phyloP scores from a whole-genome alignment of 2,888 invertebrate genomes.

The Phragmatobia fuliginosa region DNA sequence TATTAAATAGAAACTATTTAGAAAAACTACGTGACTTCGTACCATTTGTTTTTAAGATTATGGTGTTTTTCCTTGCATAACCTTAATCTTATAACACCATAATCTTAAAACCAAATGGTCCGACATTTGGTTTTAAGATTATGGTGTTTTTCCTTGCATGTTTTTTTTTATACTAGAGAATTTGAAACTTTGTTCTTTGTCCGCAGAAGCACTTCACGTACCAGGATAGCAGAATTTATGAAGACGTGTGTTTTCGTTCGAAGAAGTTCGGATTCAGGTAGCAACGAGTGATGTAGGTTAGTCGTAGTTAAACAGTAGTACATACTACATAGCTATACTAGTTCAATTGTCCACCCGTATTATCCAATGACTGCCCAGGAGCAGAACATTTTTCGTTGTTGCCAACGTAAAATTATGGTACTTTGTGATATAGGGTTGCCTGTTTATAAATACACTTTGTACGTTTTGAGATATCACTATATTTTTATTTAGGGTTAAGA shows the following conservation, averaged over 20 bases:
- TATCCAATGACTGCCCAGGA: slow-evolving; percentile 32
- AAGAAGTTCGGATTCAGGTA: slow-evolving; percentile 42
- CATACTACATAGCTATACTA: slow-evolving; percentile 45
- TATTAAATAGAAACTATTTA: too few relatives aligned
- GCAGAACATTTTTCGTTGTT: slow-evolving; percentile 19
- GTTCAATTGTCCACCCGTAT: slow-evolving; percentile 52
- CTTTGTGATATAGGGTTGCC: slow-evolving; percentile 5
- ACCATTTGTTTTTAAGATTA: too few relatives aligned
- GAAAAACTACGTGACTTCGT: too few relatives aligned
- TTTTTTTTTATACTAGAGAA: background rate
- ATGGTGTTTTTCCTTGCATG: too few relatives aligned
- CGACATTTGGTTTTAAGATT: too few relatives aligned
- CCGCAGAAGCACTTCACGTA: slow-evolving; percentile 57
- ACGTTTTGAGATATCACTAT: background rate
- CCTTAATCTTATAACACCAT: too few relatives aligned
- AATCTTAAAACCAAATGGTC: too few relatives aligned
- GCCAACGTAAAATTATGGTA: slow-evolving; percentile 19
- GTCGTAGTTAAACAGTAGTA: slow-evolving; percentile 58
- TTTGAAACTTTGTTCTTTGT: slow-evolving; percentile 24
- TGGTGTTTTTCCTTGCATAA: too few relatives aligned
- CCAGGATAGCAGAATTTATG: slow-evolving; percentile 66
- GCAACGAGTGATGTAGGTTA: slow-evolving; percentile 65
- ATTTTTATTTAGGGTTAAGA: background rate
- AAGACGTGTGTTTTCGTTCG: slow-evolving; percentile 51
- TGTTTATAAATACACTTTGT: background rate